phyloP scores from a whole-genome alignment of 2,888 invertebrate genomes.

The Pandemis heparana region DNA sequence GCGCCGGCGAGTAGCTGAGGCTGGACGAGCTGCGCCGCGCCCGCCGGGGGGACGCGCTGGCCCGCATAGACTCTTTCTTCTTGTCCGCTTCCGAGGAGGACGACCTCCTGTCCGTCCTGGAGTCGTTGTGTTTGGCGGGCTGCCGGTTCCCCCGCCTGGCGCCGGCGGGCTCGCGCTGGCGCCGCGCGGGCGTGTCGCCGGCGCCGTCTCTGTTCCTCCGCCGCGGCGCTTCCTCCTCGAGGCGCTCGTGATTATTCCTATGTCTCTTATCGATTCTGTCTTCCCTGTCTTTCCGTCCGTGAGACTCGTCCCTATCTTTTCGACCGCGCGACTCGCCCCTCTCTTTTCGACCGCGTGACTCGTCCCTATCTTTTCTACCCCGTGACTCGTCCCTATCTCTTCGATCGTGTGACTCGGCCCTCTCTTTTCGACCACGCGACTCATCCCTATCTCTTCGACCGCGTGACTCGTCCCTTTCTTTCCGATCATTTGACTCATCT shows the following conservation, averaged over 20 bases:
- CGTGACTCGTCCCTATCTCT: too few species aligned
- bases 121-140: constrained; percentile 65
- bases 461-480: constrained; percentile 50
- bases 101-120: constrained; percentile 56
- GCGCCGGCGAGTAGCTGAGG: constrained; percentile 89
- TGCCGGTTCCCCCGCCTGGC: constrained; percentile 61
- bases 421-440: constrained; percentile 51
- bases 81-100: constrained; percentile 64
- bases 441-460: constrained; percentile 16
- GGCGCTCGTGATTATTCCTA: constrained; percentile 51
- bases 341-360: not conserved
- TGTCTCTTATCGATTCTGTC: constrained; percentile 52
- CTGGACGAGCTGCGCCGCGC: constrained; percentile 82
- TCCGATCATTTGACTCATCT: too few species aligned
- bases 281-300: constrained; percentile 53
- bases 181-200: constrained; percentile 56
- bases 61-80: too few species aligned
- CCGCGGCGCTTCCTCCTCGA: constrained; percentile 55
- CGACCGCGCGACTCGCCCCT: constrained; percentile 51
- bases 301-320: not conserved
- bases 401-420: constrained; percentile 52
- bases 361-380: too few species aligned
- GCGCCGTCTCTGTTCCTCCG: constrained; percentile 50
- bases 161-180: constrained; percentile 62
- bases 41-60: constrained; percentile 47